Conservation (phyloP, 2,797 vertebrate species). For the Pterois miles region DNA sequence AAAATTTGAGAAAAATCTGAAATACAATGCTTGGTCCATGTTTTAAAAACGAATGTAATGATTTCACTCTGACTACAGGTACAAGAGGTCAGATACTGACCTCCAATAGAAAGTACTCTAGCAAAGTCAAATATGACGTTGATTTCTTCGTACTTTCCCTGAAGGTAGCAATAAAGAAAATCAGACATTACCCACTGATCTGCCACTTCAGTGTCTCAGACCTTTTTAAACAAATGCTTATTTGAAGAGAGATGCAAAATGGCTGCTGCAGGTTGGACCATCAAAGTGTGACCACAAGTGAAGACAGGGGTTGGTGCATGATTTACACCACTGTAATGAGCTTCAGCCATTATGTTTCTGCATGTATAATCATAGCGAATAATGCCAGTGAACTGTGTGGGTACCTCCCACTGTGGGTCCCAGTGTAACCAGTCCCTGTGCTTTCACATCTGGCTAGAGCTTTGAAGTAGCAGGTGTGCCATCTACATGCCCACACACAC, state of each 20-base stretch:
- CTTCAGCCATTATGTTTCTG: slow-evolving; percentile 52
- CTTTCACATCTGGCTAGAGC: slow-evolving; percentile 65
- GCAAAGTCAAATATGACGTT: not conserved
- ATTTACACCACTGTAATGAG: slow-evolving; percentile 46
- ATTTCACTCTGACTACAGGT: not conserved
- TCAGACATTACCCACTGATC: not conserved
- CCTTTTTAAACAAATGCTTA: slow-evolving; percentile 8
- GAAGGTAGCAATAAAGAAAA: not conserved
- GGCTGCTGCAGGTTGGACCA: slow-evolving; percentile 4
- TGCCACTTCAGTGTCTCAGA: not conserved
- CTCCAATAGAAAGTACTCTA: not conserved
- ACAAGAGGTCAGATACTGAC: not conserved
- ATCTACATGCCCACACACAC: slow-evolving; percentile 42
- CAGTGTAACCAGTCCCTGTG: slow-evolving; percentile 44
- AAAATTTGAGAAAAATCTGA: not conserved
- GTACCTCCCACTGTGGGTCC: slow-evolving; percentile 63
- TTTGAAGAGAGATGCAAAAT: slow-evolving; percentile 2
- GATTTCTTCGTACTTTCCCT: not conserved
- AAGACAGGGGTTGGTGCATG: slow-evolving; percentile 15
- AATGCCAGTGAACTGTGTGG: slow-evolving; percentile 61
- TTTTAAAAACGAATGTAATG: not conserved
- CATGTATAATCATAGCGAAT: slow-evolving; percentile 62
- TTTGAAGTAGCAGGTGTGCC: slow-evolving; percentile 79
- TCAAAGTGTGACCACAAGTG: slow-evolving; percentile 53
- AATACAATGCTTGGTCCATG: not conserved